Percentiles rank a stretch among this genome's conserved stretches.
These are phyloP conservation scores for Acleris holmiana DNA, from an alignment of 2,888 invertebrate species.

Conservation along the genomic window DNA sequence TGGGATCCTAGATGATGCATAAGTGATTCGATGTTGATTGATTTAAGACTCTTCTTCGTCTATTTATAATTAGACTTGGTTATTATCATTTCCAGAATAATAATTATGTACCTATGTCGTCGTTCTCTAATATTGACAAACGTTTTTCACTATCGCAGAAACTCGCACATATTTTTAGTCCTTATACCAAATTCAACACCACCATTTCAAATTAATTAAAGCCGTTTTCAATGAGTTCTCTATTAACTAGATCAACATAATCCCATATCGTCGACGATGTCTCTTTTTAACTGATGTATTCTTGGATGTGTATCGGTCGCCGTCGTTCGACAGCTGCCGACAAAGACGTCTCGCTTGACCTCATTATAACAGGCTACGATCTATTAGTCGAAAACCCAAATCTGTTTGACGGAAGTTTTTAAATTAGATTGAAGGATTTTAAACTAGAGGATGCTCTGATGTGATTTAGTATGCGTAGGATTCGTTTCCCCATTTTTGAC, in stretches of 20 bases:
- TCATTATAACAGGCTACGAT: conserved; percentile 52
- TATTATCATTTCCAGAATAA: background rate
- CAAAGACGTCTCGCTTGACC: conserved; percentile 62
- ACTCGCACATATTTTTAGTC: no score
- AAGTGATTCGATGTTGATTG: conserved; percentile 20
- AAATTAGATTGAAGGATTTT: conserved; percentile 8
- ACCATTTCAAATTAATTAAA: background rate
- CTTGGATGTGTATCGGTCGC: conserved; percentile 67
- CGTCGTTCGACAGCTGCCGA: conserved; percentile 73
- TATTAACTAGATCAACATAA: conserved; percentile 54
- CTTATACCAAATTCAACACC: background rate
- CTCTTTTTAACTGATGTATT: conserved; percentile 72
- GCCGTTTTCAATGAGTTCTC: conserved; percentile 9
- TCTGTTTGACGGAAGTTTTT: conserved; percentile 27
- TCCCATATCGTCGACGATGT: conserved; percentile 59
- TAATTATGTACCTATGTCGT: no score
- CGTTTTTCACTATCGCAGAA: no score
- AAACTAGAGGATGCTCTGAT: background rate
- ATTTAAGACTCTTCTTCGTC: background rate
- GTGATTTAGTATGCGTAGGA: no score
- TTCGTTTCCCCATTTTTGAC: no score
- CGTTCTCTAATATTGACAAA: no score
- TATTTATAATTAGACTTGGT: background rate
- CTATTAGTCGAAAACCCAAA: conserved; percentile 26
- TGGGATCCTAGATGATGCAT: conserved; percentile 12